These are phyloP conservation scores for Peromyscus nudipes DNA, from an alignment of 2,797 vertebrate species.

Conservation along the genomic window DNA sequence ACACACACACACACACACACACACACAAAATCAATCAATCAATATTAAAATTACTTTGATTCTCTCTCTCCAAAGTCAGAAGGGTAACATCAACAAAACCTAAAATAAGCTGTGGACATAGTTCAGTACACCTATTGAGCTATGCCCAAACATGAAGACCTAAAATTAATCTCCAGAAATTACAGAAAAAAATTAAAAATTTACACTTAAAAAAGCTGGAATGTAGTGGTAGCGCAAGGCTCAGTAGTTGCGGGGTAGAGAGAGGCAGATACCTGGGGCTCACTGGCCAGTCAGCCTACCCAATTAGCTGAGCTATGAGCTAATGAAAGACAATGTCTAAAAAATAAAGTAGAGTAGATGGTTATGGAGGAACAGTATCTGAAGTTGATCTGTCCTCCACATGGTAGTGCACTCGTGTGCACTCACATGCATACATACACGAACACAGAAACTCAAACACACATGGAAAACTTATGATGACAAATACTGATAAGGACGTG, in stretches of 20 bases:
- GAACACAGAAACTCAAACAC: neutral
- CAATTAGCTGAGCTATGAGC: neutral
- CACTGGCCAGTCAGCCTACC: neutral
- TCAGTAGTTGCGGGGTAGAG: too few relatives aligned
- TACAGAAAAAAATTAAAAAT: neutral
- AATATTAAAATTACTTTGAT: neutral
- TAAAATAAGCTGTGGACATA: neutral
- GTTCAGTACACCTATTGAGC: neutral
- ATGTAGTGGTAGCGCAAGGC: too few relatives aligned
- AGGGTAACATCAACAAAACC: neutral
- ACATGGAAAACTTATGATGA: neutral
- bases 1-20: too few relatives aligned
- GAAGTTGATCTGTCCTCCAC: neutral
- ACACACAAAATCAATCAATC: too few relatives aligned
- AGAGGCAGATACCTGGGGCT: too few relatives aligned
- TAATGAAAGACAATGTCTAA: neutral
- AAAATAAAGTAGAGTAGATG: neutral
- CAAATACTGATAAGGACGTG: neutral
- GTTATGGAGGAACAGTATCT: neutral
- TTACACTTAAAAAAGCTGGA: neutral
- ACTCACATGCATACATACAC: neutral
- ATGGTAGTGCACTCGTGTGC: neutral
- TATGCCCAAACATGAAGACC: neutral
- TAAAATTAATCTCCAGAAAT: neutral
- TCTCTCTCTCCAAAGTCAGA: neutral